phyloP scores from a whole-genome alignment of 2,113 vertebrate genomes.

The Hirundichthys speculiger region DNA sequence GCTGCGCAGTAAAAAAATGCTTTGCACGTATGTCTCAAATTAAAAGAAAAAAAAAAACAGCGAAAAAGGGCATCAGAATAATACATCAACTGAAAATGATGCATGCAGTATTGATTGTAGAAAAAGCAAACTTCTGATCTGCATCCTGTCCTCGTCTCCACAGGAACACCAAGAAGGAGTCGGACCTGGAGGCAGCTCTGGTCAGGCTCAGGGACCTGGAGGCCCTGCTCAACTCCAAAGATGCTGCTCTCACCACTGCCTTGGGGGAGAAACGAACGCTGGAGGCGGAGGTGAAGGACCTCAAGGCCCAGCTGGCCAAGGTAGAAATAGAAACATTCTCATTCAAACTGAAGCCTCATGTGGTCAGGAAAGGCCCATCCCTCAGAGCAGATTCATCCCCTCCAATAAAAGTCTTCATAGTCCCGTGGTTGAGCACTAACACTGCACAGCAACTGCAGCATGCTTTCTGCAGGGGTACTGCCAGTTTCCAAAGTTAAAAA shows the following conservation, averaged over 20 bases:
- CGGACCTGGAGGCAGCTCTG: conserved; percentile 88
- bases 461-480: no score
- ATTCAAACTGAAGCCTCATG: background rate
- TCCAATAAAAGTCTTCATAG: background rate
- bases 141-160: background rate
- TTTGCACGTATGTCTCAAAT: no score
- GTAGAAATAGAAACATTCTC: conserved; percentile 77
- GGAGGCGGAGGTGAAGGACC: conserved; percentile 88
- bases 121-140: background rate
- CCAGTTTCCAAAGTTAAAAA: background rate
- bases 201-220: conserved; percentile 91
- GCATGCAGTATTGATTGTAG: background rate
- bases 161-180: conserved; percentile 94
- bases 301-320: conserved; percentile 91
- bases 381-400: background rate
- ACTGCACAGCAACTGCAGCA: no score
- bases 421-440: background rate
- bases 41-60: no score
- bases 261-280: conserved; percentile 89
- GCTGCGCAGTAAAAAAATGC: no score
- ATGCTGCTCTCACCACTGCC: conserved; percentile 88
- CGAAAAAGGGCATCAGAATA: no score
- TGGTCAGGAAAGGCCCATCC: background rate
- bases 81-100: no score
- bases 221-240: conserved; percentile 93